phyloP scores from a whole-genome alignment of 2,888 invertebrate species.

The Orchestes rusci region DNA sequence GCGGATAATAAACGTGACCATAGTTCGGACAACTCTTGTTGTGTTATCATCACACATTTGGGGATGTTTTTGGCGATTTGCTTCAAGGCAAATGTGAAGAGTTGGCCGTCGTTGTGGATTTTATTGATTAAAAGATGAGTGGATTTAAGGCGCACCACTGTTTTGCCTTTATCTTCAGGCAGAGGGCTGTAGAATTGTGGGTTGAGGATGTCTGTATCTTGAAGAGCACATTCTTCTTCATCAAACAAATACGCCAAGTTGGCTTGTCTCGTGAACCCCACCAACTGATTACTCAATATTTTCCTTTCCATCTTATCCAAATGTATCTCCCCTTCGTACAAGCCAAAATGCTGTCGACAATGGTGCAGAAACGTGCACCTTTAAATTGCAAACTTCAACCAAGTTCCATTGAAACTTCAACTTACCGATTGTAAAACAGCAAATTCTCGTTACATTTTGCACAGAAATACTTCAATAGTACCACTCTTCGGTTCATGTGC shows the following conservation, averaged over 20 bases:
- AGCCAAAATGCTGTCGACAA: constrained; percentile 36
- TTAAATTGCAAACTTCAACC: constrained; percentile 1
- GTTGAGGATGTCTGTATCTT: constrained; percentile 9
- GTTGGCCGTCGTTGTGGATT: constrained; percentile 14
- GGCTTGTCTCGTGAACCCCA: constrained; percentile 38
- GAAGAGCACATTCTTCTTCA: constrained; percentile 32
- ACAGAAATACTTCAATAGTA: constrained; percentile 38
- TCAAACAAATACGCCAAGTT: constrained; percentile 36
- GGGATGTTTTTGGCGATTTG: constrained; percentile 39
- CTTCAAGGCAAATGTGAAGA: constrained; percentile 31
- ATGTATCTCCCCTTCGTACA: constrained; percentile 34
- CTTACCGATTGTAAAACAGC: constrained; percentile 39
- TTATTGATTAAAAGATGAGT: constrained; percentile 34
- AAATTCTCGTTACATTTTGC: constrained; percentile 30
- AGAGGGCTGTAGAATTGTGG: constrained; percentile 38
- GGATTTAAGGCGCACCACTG: constrained; percentile 32
- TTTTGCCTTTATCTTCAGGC: constrained; percentile 32
- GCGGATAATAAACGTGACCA: too few species aligned
- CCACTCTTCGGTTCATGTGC: constrained; percentile 39
- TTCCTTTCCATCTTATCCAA: constrained; percentile 34
- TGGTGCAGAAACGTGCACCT: constrained; percentile 38
- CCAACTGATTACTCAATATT: constrained; percentile 35
- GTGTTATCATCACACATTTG: constrained; percentile 37
- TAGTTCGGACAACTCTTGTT: too few species aligned
- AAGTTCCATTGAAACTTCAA: neutral